phyloP scores from a whole-genome alignment of 2,888 invertebrate species.

The Pollenia angustigena region DNA sequence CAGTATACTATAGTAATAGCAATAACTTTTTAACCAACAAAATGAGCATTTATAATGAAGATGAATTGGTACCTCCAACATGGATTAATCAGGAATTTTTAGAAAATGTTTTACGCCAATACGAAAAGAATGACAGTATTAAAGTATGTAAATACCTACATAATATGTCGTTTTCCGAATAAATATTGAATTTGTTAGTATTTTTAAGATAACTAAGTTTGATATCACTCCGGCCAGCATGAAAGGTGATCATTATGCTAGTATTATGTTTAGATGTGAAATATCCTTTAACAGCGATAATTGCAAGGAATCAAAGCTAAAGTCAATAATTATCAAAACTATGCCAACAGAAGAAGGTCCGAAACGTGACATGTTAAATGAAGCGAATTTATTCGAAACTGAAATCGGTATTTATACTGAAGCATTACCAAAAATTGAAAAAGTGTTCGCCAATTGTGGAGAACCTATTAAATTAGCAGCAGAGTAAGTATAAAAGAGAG shows the following conservation, averaged over 20 bases:
- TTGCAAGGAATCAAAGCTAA: neutral
- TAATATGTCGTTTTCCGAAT: neutral
- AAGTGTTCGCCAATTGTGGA: constrained; percentile 71
- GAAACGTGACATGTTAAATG: constrained; percentile 74
- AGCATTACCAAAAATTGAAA: constrained; percentile 75
- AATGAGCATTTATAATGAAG: constrained; percentile 68
- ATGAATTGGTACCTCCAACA: constrained; percentile 70
- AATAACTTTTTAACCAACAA: neutral
- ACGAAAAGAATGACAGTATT: constrained; percentile 66
- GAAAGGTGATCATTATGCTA: constrained; percentile 77
- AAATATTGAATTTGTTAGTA: too few relatives aligned
- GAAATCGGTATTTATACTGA: constrained; percentile 76
- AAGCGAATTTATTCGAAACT: constrained; percentile 73
- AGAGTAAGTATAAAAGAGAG: constrained; percentile 24
- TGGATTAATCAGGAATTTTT: constrained; percentile 74
- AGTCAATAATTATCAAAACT: constrained; percentile 75
- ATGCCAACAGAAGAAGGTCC: constrained; percentile 72
- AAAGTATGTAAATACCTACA: constrained; percentile 45
- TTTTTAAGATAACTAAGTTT: constrained; percentile 39
- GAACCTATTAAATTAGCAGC: constrained; percentile 74
- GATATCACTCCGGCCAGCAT: constrained; percentile 70
- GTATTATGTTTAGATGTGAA: constrained; percentile 76
- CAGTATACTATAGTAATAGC: neutral
- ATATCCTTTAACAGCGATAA: constrained; percentile 48
- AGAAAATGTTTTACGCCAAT: constrained; percentile 63